A percentile compares a stretch with the other conserved stretches of the same genome.
These are phyloP conservation scores for Rhagonycha fulva DNA, from an alignment of 2,888 invertebrate species.

Conservation along the genomic window DNA sequence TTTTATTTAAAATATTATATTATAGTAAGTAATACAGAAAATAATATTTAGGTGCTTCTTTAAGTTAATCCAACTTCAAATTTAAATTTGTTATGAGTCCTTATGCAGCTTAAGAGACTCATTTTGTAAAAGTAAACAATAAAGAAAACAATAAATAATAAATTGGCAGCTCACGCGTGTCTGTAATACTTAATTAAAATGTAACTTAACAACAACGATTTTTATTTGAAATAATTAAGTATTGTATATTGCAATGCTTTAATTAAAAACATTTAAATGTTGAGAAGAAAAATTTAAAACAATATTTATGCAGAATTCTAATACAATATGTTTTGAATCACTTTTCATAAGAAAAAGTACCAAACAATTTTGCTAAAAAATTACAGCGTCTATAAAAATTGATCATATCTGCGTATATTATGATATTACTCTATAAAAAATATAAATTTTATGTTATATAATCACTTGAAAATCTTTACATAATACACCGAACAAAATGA, in stretches of 20 bases:
- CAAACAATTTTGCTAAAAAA: background rate
- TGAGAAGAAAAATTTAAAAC: background rate
- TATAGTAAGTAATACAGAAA: background rate
- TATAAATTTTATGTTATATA: constrained; percentile 8
- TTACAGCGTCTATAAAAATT: background rate
- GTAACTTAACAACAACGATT: no score
- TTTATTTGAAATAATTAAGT: background rate
- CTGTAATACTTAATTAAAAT: background rate
- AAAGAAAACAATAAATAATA: background rate
- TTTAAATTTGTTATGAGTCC: background rate
- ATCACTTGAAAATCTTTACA: constrained; percentile 9
- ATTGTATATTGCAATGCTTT: no score
- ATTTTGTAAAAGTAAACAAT: background rate
- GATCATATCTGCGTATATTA: background rate
- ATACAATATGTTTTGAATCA: background rate
- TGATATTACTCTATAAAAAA: background rate
- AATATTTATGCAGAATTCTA: background rate
- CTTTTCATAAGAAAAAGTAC: background rate
- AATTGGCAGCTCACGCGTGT: background rate
- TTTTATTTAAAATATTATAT: background rate
- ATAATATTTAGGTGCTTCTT: background rate
- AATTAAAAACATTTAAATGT: background rate
- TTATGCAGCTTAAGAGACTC: background rate
- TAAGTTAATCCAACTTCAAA: background rate
- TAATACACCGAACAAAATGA: constrained; percentile 25